phyloP scores from a whole-genome alignment of 1,140 invertebrate species.

The Steinernema khuongi region DNA sequence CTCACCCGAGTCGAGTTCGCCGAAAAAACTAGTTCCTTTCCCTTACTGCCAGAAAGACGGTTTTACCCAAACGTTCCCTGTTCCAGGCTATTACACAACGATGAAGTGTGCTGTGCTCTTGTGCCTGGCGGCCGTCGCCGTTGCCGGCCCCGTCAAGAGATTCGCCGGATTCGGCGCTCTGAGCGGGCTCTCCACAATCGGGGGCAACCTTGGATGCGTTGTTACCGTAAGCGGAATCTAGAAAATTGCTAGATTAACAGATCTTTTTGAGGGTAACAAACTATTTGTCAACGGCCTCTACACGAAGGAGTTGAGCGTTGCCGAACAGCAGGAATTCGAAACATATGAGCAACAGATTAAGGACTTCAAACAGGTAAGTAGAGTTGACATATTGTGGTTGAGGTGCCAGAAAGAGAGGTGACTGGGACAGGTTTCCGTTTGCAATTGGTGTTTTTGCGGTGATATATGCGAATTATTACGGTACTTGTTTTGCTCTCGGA shows the following conservation, averaged over 20 bases:
- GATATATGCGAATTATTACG: no score
- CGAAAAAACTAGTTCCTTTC: background rate
- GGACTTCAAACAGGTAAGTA: slow-evolving; percentile 33
- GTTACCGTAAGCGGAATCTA: slow-evolving; percentile 33
- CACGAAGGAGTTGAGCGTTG: slow-evolving; percentile 36
- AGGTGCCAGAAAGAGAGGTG: background rate
- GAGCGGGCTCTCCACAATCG: slow-evolving; percentile 25
- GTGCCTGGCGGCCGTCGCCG: background rate
- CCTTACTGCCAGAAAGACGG: no score
- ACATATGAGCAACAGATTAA: slow-evolving; percentile 34
- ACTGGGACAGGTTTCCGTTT: background rate
- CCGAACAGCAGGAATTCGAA: slow-evolving; percentile 35
- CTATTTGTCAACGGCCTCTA: slow-evolving; percentile 41
- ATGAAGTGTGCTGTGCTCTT: slow-evolving; percentile 26
- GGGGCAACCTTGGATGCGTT: slow-evolving; percentile 42
- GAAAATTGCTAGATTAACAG: background rate
- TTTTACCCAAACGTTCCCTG: no score
- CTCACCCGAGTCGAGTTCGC: background rate
- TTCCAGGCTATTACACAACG: background rate
- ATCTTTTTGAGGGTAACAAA: slow-evolving; percentile 25
- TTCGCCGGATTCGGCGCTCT: slow-evolving; percentile 37
- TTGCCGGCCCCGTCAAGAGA: slow-evolving; percentile 36
- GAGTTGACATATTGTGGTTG: background rate
- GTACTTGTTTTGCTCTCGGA: no score
- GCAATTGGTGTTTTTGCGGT: background rate